Conservation (phyloP, 1,140 invertebrate species). For the Oscheius sp. region DNA sequence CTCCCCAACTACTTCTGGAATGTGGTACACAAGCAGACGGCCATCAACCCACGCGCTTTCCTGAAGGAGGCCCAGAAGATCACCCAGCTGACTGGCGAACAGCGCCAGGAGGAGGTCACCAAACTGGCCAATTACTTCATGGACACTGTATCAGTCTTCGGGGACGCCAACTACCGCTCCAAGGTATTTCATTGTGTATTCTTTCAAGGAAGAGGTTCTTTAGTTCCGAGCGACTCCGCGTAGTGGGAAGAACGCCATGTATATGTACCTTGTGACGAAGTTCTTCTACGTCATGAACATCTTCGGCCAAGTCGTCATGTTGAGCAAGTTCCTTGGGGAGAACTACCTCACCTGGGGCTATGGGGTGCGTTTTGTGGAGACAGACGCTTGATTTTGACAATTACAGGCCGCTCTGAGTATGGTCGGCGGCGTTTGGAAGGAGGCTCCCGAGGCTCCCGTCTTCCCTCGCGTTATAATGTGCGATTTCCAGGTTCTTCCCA, state of each 20-base stretch:
- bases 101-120: conserved; percentile 50
- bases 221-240: background rate
- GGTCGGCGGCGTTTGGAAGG: conserved; percentile 27
- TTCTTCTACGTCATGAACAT: conserved; percentile 63
- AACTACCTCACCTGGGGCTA: conserved; percentile 63
- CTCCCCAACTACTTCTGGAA: conserved; percentile 55
- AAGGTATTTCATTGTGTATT: too few relatives aligned
- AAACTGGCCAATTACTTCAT: conserved; percentile 53
- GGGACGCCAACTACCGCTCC: conserved; percentile 42
- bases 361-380: background rate
- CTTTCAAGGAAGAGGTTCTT: too few relatives aligned
- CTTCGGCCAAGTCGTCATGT: conserved; percentile 63
- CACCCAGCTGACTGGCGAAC: conserved; percentile 29
- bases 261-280: conserved; percentile 65
- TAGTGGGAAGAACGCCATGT: conserved; percentile 6
- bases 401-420: too few relatives aligned
- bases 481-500: conserved; percentile 22
- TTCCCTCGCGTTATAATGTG: conserved; percentile 39
- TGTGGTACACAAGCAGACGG: conserved; percentile 52
- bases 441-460: conserved; percentile 20
- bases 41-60: background rate
- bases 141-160: conserved; percentile 49
- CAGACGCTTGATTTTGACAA: background rate
- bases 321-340: conserved; percentile 64
- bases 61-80: conserved; percentile 36